Base-by-base conservation (phyloP, 1,140 invertebrate genomes). In the Drosophila punjabiensis region DNA sequence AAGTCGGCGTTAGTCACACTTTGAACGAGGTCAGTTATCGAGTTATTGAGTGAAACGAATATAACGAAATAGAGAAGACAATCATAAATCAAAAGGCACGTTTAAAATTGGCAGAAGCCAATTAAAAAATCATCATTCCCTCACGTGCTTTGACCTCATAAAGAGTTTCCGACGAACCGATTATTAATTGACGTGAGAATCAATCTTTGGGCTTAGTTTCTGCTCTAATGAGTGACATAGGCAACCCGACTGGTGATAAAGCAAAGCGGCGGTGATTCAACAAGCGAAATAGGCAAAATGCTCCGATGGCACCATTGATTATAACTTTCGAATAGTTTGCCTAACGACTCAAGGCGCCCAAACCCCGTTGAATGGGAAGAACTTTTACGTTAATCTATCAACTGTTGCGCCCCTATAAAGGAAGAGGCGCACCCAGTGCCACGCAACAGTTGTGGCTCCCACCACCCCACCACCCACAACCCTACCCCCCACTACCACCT, bases 251-350 rank as follows among this genome's bases (percentile, higher is more conserved):
- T 33, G 65, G 24, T 55, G 68, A 52, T 61, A 61, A 71, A 47
- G 47, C 16, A 18, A 74, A 35, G 20, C n/a, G 43, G 30, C n/a
- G 28, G 73, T 64, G 47, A 55, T 47, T 63, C n/a, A 76, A 53
- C 68, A 53, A 61, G 67, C 55, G 32, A 62, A 71, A 24, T 5
- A n/a, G 16, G 33, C 37, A 30, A 55, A 64, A 41, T 32, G 37
- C 39, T 71, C 33, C 65, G 14, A 48, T 63, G 50, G 59, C 62
- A 41, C 41, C 45, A 60, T 50, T 35, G 39, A 53, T 45, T 62
- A 61, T 73, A 73, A 62, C 55, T 75, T 75, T 61, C 18, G 39
- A 71, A 73, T 37, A 73, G 70, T 74, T 71, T 71, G 16, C 13
- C 66, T 30, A 75, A 48, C 41, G 59, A 64, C 14, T 61, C 67